phyloP scores from a whole-genome alignment of 2,113 vertebrate species.

The Albula glossodonta region DNA sequence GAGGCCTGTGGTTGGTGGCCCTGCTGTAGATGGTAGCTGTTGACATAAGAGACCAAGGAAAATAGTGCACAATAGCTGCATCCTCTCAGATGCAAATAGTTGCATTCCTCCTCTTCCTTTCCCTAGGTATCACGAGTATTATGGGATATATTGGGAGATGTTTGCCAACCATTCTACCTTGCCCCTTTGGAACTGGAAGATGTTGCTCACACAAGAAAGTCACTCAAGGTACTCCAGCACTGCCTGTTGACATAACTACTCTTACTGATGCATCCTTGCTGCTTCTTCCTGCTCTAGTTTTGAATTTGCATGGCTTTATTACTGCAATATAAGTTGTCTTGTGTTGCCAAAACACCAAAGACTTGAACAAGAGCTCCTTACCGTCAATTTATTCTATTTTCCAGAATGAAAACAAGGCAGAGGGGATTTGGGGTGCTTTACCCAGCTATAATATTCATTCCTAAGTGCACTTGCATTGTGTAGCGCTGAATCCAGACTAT shows the following conservation, averaged over 20 bases:
- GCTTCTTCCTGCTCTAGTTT: background rate
- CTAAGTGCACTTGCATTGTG: too few species aligned
- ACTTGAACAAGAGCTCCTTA: too few species aligned
- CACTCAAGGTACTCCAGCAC: constrained; percentile 57
- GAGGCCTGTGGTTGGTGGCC: background rate
- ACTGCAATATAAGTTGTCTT: background rate
- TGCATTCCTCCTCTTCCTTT: background rate
- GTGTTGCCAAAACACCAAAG: background rate
- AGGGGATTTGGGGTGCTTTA: too few species aligned
- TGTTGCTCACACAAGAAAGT: constrained; percentile 45
- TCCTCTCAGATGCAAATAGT: background rate
- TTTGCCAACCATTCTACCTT: constrained; percentile 73
- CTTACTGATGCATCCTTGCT: background rate
- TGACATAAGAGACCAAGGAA: too few species aligned
- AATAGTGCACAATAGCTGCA: background rate
- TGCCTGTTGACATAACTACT: background rate
- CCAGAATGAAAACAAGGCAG: too few species aligned
- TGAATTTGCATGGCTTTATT: background rate
- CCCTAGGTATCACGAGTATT: constrained; percentile 72
- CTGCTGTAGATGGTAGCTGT: background rate
- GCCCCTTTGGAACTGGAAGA: constrained; percentile 39
- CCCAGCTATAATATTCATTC: too few species aligned
- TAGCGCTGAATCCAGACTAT: too few species aligned
- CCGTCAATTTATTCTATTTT: too few species aligned
- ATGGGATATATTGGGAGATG: constrained; percentile 74